Percentiles rank a stretch among this genome's conserved stretches.
These are phyloP conservation scores for Indicator maculatus DNA, from an alignment of 2,113 vertebrate species.

Conservation along the genomic window DNA sequence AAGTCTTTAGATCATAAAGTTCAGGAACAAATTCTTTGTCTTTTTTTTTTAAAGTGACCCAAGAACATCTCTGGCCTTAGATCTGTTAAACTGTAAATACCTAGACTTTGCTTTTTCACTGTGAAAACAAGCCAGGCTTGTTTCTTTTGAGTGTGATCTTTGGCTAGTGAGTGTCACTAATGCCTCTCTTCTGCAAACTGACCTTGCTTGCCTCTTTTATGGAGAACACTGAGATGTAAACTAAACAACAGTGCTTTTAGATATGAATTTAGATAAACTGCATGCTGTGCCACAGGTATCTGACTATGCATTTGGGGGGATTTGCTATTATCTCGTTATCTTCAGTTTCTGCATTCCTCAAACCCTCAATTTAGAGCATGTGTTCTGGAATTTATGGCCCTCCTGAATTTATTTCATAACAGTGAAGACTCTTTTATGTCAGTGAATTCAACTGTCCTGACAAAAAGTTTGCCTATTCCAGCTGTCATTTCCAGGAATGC, in stretches of 20 bases:
- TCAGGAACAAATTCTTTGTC: neutral
- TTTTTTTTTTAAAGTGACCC: neutral
- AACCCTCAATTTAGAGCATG: accelerated
- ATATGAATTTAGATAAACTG: neutral
- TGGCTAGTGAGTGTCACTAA: neutral
- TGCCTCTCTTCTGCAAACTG: neutral
- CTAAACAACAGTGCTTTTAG: neutral
- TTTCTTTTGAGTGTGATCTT: neutral
- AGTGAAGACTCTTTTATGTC: neutral
- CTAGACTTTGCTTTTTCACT: neutral
- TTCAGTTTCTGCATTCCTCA: neutral
- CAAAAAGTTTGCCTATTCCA: neutral
- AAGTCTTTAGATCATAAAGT: neutral
- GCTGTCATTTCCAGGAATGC: neutral
- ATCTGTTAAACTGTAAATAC: neutral
- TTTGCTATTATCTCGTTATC: neutral
- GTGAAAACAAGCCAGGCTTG: neutral
- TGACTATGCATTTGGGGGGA: neutral
- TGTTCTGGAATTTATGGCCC: neutral
- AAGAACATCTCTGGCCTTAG: neutral
- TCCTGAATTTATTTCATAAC: neutral
- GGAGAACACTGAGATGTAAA: neutral
- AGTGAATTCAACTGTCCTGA: neutral
- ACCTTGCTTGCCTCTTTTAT: neutral
- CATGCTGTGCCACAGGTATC: neutral